Evolutionary conservation across 2,113 vertebrate genomes (phyloP), one percentile per base, ranked within the genome.

Genomic region (Phrynosoma blainvillii): DNA sequence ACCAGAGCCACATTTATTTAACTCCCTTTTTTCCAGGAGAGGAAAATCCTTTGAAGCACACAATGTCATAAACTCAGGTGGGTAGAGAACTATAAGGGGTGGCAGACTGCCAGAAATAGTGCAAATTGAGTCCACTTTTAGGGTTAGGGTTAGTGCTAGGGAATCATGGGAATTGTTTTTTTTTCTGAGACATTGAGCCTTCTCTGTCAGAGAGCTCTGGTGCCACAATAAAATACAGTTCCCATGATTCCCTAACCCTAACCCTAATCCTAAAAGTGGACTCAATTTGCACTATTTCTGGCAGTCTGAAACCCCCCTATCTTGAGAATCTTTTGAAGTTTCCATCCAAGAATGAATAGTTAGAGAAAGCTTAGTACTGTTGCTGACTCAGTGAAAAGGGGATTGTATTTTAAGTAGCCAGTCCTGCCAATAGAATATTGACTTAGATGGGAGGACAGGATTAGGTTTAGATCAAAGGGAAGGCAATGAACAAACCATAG

Each of bases 351-450:
- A 68, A 68, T 66, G 21, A 78, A 10, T 32, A 78, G 62, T 25
- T 9, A 68, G 9, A 52, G 84, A 52, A 86, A 36, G 62, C 62
- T 86, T 52, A 32, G 21, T 47, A 70, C 21, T 25, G 16, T 36
- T 87, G 85, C 79, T 65, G 52, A 87, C 70, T 82, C 68, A 47
- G 36, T 68, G 70, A 74, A 75, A 79, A 74, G n/a, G 23, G 11
- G 25, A 74, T 56, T 73, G 77, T 18, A 56, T 80, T 87, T 87
- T 74, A 62, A 54, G 70, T 27, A 65, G 56, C 16, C 27, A 42
- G 32, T 47, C 5, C 30, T 87, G 36, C 54, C 23, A 62, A n/a
- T 2, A 74, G 54, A 81, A 87, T 73, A 81, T 70, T 54, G 76
- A 36, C 23, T 42, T 25, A 70, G 56, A 65, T 27, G 30, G 56